Conservation (phyloP, 2,888 invertebrate genomes). For the Athalia circularis region DNA sequence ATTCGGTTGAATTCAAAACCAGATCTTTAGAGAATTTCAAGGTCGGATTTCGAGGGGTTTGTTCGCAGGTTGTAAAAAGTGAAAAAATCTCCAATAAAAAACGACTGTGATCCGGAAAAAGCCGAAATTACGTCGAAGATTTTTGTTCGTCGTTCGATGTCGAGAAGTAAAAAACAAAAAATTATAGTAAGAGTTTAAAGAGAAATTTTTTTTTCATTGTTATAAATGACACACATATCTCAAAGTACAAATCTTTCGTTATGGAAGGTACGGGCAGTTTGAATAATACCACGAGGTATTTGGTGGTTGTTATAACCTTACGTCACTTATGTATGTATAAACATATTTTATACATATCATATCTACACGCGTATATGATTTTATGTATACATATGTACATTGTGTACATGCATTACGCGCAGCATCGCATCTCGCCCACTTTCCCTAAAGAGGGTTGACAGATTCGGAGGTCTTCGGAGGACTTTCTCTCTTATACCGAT, state of each 20-base stretch:
- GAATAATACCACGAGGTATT: not conserved
- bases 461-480: constrained; percentile 18
- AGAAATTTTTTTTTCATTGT: constrained; percentile 19
- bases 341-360: too few relatives aligned
- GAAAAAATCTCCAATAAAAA: too few relatives aligned
- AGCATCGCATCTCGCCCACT: constrained; percentile 35
- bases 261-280: too few relatives aligned
- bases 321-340: constrained; percentile 15
- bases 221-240: not conserved
- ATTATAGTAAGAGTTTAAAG: not conserved
- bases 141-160: too few relatives aligned
- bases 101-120: too few relatives aligned
- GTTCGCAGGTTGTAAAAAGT: too few relatives aligned
- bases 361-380: not conserved
- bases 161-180: too few relatives aligned
- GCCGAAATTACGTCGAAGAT: too few relatives aligned
- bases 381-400: not conserved
- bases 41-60: too few relatives aligned
- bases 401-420: not conserved
- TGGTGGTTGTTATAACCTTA: constrained; percentile 18
- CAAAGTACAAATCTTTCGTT: not conserved
- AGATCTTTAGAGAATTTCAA: too few relatives aligned
- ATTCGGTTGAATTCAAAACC: too few relatives aligned
- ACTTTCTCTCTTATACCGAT: constrained; percentile 30
- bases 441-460: constrained; percentile 43